Percentiles rank a stretch among this genome's conserved stretches.
Conservation (phyloP, 2,113 vertebrate species). For the Coryphaenoides rupestris region DNA sequence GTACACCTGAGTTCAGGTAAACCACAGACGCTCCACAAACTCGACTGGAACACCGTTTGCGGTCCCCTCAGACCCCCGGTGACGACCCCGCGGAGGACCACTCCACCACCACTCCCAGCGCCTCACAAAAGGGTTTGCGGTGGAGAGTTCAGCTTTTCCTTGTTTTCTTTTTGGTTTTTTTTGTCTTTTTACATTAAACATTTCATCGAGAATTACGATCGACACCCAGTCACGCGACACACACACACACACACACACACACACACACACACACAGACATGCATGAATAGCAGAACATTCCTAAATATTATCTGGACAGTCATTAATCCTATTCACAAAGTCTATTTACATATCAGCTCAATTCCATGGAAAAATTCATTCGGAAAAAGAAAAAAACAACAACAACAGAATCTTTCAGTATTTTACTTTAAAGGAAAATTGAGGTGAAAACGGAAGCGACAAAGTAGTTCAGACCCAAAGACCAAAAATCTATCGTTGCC, state of each 20-base stretch:
- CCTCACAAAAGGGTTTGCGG: slow-evolving; percentile 5
- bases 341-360: slow-evolving; percentile 58
- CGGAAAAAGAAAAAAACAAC: slow-evolving; percentile 6
- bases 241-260: slow-evolving; percentile 2
- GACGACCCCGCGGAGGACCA: too few relatives aligned
- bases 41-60: too few relatives aligned
- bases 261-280: not conserved
- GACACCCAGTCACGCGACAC: slow-evolving; percentile 23
- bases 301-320: slow-evolving; percentile 49
- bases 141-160: slow-evolving; percentile 30
- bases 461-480: not conserved
- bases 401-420: slow-evolving; percentile 6
- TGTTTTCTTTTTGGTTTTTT: too few relatives aligned
- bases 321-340: slow-evolving; percentile 50
- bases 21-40: not conserved
- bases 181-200: slow-evolving; percentile 50
- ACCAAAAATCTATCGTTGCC: too few relatives aligned
- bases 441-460: slow-evolving; percentile 24
- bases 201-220: slow-evolving; percentile 60
- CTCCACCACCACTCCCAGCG: too few relatives aligned
- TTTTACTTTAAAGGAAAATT: slow-evolving; percentile 21
- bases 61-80: not conserved
- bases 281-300: slow-evolving; percentile 42
- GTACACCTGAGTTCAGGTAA: slow-evolving; percentile 61
- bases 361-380: slow-evolving; percentile 30